Conservation (phyloP, 2,113 vertebrate species). For the Euleptes europaea region DNA sequence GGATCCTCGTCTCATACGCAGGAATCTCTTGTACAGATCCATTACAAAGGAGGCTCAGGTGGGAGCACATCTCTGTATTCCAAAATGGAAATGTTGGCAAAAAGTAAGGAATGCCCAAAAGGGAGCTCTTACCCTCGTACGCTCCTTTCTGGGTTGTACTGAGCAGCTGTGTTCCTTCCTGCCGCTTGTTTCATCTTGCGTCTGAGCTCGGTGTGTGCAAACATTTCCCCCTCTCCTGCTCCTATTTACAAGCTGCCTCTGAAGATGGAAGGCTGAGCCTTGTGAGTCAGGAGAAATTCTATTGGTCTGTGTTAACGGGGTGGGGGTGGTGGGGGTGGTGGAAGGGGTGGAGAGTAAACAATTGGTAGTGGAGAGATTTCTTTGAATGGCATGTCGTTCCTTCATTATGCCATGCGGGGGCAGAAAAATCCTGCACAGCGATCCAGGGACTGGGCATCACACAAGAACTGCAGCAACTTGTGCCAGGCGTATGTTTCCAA, state of each 20-base stretch:
- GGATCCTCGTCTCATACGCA: not conserved
- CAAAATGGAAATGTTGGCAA: not conserved
- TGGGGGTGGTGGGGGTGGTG: slow-evolving; percentile 41
- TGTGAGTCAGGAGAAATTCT: slow-evolving; percentile 37
- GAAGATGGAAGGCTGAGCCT: slow-evolving; percentile 33
- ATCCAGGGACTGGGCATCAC: not conserved
- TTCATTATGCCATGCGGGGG: slow-evolving; percentile 24
- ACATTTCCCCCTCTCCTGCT: slow-evolving; percentile 31
- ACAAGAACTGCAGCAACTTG: slow-evolving; percentile 1
- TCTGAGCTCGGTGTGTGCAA: slow-evolving; percentile 9
- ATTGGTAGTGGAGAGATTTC: slow-evolving; percentile 11
- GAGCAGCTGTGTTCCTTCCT: slow-evolving; percentile 7
- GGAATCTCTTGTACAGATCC: not conserved
- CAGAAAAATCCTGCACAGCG: slow-evolving; percentile 32
- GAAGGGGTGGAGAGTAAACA: slow-evolving; percentile 17
- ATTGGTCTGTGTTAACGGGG: slow-evolving; percentile 48
- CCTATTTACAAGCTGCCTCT: slow-evolving; percentile 59
- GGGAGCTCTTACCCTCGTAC: slow-evolving; percentile 5
- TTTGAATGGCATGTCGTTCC: slow-evolving; percentile 29
- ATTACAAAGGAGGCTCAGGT: not conserved
- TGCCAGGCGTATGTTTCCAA: not conserved
- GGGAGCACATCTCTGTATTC: not conserved
- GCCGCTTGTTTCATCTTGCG: slow-evolving; percentile 10
- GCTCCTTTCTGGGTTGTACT: not conserved
- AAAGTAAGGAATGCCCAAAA: not conserved